phyloP scores from a whole-genome alignment of 2,888 invertebrate genomes.

The Meiosimyza platycephala region DNA sequence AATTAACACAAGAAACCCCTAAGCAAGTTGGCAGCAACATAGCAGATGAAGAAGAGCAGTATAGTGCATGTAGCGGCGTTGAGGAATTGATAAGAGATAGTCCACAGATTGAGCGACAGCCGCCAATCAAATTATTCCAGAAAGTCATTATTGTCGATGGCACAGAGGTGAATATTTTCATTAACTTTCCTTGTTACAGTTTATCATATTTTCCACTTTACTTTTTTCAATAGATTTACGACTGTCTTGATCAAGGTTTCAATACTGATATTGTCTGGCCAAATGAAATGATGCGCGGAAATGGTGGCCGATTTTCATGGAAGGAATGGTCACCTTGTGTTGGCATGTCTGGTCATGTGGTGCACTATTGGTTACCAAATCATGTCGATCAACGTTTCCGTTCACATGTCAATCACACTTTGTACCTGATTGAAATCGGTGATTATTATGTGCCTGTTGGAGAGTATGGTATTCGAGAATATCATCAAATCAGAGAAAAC shows the following conservation, averaged over 20 bases:
- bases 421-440: constrained; percentile 89
- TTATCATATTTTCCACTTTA: background rate
- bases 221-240: constrained; percentile 75
- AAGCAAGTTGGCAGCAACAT: too few species aligned
- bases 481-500: constrained; percentile 58
- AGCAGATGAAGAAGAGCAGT: too few species aligned
- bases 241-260: constrained; percentile 89
- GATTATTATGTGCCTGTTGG: constrained; percentile 94
- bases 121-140: constrained; percentile 62
- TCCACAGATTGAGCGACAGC: constrained; percentile 21
- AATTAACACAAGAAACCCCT: background rate
- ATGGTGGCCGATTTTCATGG: constrained; percentile 91
- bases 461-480: constrained; percentile 83
- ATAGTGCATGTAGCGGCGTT: constrained; percentile 4
- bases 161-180: constrained; percentile 57
- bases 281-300: constrained; percentile 84
- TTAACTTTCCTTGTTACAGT: too few species aligned
- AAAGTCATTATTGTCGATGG: constrained; percentile 67
- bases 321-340: constrained; percentile 88
- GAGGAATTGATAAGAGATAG: constrained; percentile 23
- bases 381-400: constrained; percentile 88
- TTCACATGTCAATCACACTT: constrained; percentile 92
- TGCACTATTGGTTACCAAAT: constrained; percentile 94
- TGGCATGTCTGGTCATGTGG: constrained; percentile 95
- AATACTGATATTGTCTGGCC: constrained; percentile 97